Percentiles rank a stretch among this genome's conserved stretches.
These are phyloP conservation scores for Pteruthius melanotis DNA, from an alignment of 2,113 vertebrate genomes.

Conservation along the genomic window DNA sequence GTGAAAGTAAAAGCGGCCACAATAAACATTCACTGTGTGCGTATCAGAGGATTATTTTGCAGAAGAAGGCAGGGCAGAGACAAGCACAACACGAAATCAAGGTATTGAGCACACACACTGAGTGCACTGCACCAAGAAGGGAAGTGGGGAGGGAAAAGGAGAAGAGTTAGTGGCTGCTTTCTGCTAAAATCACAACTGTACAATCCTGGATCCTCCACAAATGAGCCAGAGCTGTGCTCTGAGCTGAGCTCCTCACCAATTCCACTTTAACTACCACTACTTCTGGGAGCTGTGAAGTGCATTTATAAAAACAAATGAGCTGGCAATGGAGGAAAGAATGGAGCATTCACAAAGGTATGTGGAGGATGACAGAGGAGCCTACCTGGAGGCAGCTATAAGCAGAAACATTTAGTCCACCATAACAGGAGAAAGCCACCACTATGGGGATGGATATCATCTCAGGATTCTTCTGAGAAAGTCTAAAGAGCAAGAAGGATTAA, in stretches of 20 bases:
- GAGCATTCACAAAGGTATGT: neutral
- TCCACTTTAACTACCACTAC: neutral
- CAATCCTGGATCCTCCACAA: neutral
- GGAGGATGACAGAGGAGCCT: conserved; percentile 47
- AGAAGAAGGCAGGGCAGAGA: neutral
- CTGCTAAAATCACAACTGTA: neutral
- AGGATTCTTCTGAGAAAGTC: conserved; percentile 68
- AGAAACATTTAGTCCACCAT: conserved; percentile 65
- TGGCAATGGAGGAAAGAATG: conserved; percentile 2
- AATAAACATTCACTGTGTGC: neutral
- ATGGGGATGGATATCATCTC: conserved; percentile 57
- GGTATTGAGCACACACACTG: neutral
- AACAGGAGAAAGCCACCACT: conserved; percentile 64
- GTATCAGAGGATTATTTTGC: neutral
- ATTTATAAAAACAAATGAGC: conserved; percentile 22
- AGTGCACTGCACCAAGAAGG: neutral
- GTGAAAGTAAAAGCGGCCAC: neutral
- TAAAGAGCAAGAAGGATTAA: conserved; percentile 66
- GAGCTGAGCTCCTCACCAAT: neutral
- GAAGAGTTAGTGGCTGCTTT: conserved; percentile 27
- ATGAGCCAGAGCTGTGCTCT: neutral
- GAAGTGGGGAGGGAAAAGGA: neutral
- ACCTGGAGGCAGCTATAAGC: conserved; percentile 62
- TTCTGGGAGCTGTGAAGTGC: conserved; percentile 7
- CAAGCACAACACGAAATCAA: neutral